These are phyloP conservation scores for Trachelus tabidus DNA, from an alignment of 2,888 invertebrate genomes.

Conservation along the genomic window DNA sequence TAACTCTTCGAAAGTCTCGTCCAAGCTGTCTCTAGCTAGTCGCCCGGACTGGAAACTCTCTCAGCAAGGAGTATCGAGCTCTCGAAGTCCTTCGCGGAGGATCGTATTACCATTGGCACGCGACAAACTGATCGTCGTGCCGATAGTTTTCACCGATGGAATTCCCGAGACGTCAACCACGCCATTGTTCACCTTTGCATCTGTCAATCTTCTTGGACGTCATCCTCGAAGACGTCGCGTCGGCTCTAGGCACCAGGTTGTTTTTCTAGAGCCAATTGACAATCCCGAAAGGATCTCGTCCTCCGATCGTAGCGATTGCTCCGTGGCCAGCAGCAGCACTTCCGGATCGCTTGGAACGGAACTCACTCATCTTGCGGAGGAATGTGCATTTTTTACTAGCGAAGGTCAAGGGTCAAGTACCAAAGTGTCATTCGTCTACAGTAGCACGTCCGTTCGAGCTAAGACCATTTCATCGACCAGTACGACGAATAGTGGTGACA, in stretches of 20 bases:
- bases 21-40: neutral
- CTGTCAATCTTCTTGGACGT: neutral
- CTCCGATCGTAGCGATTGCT: slow-evolving; percentile 6
- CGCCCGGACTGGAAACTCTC: neutral
- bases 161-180: slow-evolving; percentile 26
- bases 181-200: slow-evolving; percentile 7
- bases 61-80: neutral
- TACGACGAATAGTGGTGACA: neutral
- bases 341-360: slow-evolving; percentile 14
- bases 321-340: slow-evolving; percentile 8
- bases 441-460: slow-evolving; percentile 13
- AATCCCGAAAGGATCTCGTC: neutral
- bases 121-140: slow-evolving; percentile 40
- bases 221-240: neutral
- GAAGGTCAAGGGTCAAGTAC: slow-evolving; percentile 19
- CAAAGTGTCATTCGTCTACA: slow-evolving; percentile 20
- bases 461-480: slow-evolving; percentile 13
- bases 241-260: neutral
- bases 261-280: neutral
- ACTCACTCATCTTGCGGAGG: slow-evolving; percentile 13
- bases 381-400: neutral
- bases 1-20: neutral
- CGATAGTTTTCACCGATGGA: slow-evolving; percentile 34
- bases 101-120: neutral
- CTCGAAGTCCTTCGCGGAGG: neutral